A percentile compares a stretch with the other conserved stretches of the same genome.
These are phyloP conservation scores for Bambusicola thoracicus DNA, from an alignment of 2,113 vertebrate species.

Conservation along the genomic window DNA sequence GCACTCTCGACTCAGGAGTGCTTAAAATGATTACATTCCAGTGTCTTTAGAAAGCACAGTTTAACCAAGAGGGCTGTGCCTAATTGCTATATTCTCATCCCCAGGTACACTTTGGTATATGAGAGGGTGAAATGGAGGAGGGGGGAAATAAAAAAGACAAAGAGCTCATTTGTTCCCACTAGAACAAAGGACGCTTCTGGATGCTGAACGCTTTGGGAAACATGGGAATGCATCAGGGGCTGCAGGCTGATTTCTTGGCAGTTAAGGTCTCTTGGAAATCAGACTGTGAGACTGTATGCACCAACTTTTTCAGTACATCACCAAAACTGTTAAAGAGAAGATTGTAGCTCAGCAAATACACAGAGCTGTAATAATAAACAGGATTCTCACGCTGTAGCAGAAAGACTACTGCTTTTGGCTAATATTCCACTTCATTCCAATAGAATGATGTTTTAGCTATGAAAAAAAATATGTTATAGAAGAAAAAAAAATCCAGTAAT, in stretches of 20 bases:
- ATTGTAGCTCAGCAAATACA: constrained; percentile 44
- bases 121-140: background rate
- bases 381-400: constrained; percentile 18
- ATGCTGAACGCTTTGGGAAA: constrained; percentile 8
- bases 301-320: constrained; percentile 39
- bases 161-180: constrained; percentile 49
- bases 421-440: constrained; percentile 39
- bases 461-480: constrained; percentile 3
- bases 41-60: constrained; percentile 46
- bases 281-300: background rate
- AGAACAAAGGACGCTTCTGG: constrained; percentile 50
- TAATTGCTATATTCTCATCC: constrained; percentile 49
- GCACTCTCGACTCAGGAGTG: background rate
- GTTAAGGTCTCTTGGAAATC: background rate
- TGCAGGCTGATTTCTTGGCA: constrained; percentile 40
- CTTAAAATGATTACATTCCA: constrained; percentile 66
- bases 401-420: constrained; percentile 52
- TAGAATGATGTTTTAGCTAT: background rate
- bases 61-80: constrained; percentile 60
- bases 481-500: background rate
- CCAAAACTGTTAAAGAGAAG: constrained; percentile 19
- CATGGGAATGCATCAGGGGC: background rate
- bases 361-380: constrained; percentile 39
- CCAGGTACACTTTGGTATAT: constrained; percentile 49
- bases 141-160: background rate